Base-by-base conservation (phyloP, 2,797 vertebrate species). In the Pogoniulus pusillus region DNA sequence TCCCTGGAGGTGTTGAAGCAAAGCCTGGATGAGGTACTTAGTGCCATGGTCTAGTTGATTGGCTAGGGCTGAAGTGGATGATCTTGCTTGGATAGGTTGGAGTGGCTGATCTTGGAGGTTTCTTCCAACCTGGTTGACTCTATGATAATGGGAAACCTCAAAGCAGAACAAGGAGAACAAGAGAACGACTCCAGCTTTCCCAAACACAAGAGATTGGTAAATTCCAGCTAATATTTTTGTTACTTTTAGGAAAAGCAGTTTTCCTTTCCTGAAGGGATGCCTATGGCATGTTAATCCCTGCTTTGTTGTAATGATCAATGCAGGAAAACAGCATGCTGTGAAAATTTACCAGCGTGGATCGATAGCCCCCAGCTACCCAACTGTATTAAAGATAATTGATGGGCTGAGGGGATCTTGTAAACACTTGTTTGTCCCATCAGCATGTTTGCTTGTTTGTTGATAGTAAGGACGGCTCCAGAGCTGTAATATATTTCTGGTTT, bases 341-440 rank as follows among this genome's bases (percentile, higher is more conserved):
- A 93, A 74, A 88, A 86, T 89, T 68, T 34, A 26, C 91, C 89
- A 27, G 66, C 20, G 5, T 3, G 19, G 92, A 95, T 95, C 94
- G 47, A 90, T 93, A 89, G 64, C 45, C 68, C 74, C 85, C 8
- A 13, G 83, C 78, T 84, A 30, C 86, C 93, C 90, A 76, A 80
- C 57, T 91, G 78, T 84, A 82, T 88, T 80, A 81, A 81, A 68
- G 85, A 18, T 26, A 82, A 94, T 84, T 92, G 92, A 92, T 94
- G 92, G 80, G 85, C 74, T 35, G 82, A 64, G 81, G 87, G 82
- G 51, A 78, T 84, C 91, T 78, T 92, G 91, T 73, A 88, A 95
- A 92, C 80, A 73, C 85, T 89, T 65, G 87, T 88, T 93, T 95
- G 94, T 84, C 80, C 92, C 85, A 76, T 93, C 92, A 92, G 92